A percentile compares a stretch with the other conserved stretches of the same genome.
These are phyloP conservation scores for Cheracebus regulus DNA, from an alignment of 2,797 vertebrate genomes.

Conservation along the genomic window DNA sequence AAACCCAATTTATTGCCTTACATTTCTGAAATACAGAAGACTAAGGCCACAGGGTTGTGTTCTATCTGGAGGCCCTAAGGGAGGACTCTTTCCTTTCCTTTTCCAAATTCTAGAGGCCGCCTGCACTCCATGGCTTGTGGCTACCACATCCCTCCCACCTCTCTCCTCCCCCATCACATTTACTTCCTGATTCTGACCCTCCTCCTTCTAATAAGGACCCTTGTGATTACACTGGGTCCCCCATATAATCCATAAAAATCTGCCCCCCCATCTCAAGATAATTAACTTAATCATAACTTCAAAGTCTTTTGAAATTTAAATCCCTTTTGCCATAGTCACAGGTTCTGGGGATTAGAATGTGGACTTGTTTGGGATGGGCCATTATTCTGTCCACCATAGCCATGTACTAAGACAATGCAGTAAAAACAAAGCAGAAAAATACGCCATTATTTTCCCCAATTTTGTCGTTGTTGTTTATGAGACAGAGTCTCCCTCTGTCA, in stretches of 20 bases:
- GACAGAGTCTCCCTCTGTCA: neutral
- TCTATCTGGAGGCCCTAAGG: no score
- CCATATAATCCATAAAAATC: neutral
- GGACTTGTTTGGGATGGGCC: neutral
- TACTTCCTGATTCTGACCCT: neutral
- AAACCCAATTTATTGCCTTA: neutral
- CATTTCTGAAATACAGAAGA: neutral
- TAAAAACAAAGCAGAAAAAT: neutral
- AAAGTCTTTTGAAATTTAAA: neutral
- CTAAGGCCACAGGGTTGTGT: neutral
- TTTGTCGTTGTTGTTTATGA: neutral
- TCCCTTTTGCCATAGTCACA: neutral
- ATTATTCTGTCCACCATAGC: neutral
- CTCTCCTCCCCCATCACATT: neutral
- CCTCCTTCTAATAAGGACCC: neutral
- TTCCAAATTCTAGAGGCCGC: neutral
- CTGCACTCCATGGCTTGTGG: neutral
- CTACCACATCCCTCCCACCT: neutral
- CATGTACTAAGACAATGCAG: neutral
- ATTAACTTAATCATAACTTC: neutral
- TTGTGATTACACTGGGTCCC: neutral
- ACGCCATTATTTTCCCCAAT: neutral
- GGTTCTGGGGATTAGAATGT: neutral
- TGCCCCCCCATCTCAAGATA: neutral
- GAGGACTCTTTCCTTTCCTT: neutral